Conservation (phyloP, 2,113 vertebrate genomes). For the Scortum barcoo region DNA sequence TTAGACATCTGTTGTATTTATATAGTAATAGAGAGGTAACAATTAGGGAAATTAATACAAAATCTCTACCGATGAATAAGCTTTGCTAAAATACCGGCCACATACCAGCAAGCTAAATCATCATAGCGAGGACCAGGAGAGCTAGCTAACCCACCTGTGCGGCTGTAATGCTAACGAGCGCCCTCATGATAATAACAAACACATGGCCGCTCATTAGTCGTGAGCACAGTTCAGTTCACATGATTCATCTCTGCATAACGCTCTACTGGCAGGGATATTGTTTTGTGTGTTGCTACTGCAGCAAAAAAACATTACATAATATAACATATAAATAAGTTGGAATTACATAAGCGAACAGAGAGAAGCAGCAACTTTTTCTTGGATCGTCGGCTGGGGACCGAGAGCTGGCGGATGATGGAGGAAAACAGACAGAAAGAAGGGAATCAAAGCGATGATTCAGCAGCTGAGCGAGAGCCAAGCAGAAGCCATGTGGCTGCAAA, state of each 20-base stretch:
- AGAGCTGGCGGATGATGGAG: constrained; percentile 63
- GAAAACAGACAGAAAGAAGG: constrained; percentile 53
- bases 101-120: constrained; percentile 24
- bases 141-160: background rate
- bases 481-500: constrained; percentile 40
- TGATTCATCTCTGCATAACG: constrained; percentile 51
- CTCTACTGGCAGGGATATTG: constrained; percentile 40
- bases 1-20: constrained; percentile 55
- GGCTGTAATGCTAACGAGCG: constrained; percentile 7
- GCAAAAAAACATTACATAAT: constrained; percentile 59
- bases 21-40: constrained; percentile 26
- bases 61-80: constrained; percentile 12
- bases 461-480: constrained; percentile 54
- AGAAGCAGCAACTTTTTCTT: constrained; percentile 58
- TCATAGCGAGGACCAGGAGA: constrained; percentile 1
- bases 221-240: constrained; percentile 30
- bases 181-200: constrained; percentile 20
- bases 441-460: constrained; percentile 74
- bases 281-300: constrained; percentile 47
- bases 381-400: constrained; percentile 49
- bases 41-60: constrained; percentile 38
- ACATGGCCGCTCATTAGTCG: constrained; percentile 37
- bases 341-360: constrained; percentile 63
- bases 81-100: constrained; percentile 23
- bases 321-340: constrained; percentile 64